phyloP scores from a whole-genome alignment of 2,888 invertebrate genomes.

The Abrostola triplasia region DNA sequence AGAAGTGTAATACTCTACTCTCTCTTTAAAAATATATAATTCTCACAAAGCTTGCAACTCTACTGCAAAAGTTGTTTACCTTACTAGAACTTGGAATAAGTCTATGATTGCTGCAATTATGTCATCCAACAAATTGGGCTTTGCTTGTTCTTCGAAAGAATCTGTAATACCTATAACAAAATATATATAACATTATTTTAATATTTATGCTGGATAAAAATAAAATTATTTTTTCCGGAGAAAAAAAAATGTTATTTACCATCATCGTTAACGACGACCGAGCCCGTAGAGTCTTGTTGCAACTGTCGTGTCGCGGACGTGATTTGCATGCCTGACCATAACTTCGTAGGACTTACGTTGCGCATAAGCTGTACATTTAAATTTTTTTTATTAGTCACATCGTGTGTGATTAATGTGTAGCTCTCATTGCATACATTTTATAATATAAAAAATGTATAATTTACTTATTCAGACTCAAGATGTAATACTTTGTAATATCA shows the following conservation, averaged over 20 bases:
- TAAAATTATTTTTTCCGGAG: no score
- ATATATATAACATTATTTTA: not conserved
- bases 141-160: conserved; percentile 65
- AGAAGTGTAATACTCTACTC: no score
- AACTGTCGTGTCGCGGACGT: conserved; percentile 66
- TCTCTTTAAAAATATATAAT: no score
- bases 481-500: no score
- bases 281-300: conserved; percentile 90
- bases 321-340: conserved; percentile 70
- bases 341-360: conserved; percentile 85
- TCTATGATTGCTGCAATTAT: conserved; percentile 79
- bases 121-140: conserved; percentile 77
- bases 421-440: no score
- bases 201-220: not conserved
- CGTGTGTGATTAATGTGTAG: no score
- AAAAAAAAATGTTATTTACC: conserved; percentile 71
- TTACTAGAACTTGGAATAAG: conserved; percentile 83
- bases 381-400: not conserved
- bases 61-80: conserved; percentile 60
- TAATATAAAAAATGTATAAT: no score
- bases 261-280: conserved; percentile 85
- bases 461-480: no score
- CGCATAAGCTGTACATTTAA: conserved; percentile 88
- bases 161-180: conserved; percentile 70
- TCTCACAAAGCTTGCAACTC: no score